Conservation (phyloP, 2,797 vertebrate species). For the Acridotheres tristis region DNA sequence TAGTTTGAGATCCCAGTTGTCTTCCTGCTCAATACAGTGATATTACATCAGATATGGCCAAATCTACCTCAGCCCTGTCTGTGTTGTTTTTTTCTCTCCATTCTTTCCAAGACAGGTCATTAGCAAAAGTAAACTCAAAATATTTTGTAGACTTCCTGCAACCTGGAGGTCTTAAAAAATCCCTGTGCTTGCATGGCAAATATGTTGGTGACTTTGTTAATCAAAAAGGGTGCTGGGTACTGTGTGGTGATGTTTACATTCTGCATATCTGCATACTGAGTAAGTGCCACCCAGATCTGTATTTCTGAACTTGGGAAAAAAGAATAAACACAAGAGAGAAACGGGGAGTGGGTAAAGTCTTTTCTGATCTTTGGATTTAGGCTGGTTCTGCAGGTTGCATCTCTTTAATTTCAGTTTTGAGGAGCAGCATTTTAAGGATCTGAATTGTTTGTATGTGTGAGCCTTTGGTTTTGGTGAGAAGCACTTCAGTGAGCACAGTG, state of each 20-base stretch:
- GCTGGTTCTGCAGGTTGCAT: neutral
- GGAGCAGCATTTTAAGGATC: neutral
- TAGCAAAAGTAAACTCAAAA: neutral
- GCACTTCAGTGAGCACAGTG: neutral
- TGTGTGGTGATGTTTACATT: neutral
- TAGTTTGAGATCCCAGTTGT: neutral
- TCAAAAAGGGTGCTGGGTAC: neutral
- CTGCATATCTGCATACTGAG: neutral
- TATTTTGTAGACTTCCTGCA: neutral
- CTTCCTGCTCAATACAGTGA: neutral
- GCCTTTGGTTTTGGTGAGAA: neutral
- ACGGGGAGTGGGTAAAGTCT: neutral
- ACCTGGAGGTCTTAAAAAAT: neutral
- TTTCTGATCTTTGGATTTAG: neutral
- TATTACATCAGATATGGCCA: neutral
- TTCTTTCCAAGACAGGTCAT: neutral
- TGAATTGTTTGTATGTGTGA: neutral
- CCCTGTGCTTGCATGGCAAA: neutral
- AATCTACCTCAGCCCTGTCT: constrained; percentile 52
- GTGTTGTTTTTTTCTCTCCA: neutral
- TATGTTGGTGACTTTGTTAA: neutral
- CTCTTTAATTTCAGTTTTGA: neutral
- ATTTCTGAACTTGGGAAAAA: neutral
- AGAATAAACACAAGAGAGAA: neutral
- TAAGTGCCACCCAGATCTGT: neutral